Conservation (phyloP, 1,140 invertebrate species). For the Drosophila baimaii region DNA sequence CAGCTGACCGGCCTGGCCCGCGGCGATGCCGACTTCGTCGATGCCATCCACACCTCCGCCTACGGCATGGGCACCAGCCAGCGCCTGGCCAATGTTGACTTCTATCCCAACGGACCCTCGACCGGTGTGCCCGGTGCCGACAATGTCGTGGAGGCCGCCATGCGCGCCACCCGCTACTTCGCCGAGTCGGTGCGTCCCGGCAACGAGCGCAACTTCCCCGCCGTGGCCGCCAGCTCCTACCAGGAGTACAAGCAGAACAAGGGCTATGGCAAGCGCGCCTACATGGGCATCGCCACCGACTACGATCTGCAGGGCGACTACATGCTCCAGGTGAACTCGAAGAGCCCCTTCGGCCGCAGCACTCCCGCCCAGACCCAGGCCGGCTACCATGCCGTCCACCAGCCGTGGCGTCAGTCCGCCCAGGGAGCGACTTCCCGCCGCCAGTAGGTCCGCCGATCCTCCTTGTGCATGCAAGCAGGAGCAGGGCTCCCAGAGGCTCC, state of each 20-base stretch:
- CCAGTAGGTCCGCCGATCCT: conserved; percentile 31
- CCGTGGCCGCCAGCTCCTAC: conserved; percentile 72
- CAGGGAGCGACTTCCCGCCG: conserved; percentile 29
- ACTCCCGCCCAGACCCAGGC: conserved; percentile 70
- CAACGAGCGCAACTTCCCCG: conserved; percentile 75
- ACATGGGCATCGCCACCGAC: conserved; percentile 77
- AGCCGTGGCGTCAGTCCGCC: conserved; percentile 51
- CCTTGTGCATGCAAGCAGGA: no score
- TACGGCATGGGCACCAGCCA: conserved; percentile 89
- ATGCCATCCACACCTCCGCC: conserved; percentile 91
- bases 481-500: conserved; percentile 16
- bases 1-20: conserved; percentile 85
- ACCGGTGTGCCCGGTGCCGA: conserved; percentile 85
- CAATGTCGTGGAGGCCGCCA: conserved; percentile 87
- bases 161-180: conserved; percentile 87
- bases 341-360: conserved; percentile 77
- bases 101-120: conserved; percentile 89
- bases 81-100: conserved; percentile 89
- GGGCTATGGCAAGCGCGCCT: conserved; percentile 72
- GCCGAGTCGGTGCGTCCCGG: conserved; percentile 86
- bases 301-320: conserved; percentile 75
- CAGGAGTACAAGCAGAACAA: conserved; percentile 74
- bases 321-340: conserved; percentile 77
- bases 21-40: conserved; percentile 87
- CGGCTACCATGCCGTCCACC: conserved; percentile 55